Conservation (phyloP, 2,888 invertebrate genomes). For the Meandrusa payeni region DNA sequence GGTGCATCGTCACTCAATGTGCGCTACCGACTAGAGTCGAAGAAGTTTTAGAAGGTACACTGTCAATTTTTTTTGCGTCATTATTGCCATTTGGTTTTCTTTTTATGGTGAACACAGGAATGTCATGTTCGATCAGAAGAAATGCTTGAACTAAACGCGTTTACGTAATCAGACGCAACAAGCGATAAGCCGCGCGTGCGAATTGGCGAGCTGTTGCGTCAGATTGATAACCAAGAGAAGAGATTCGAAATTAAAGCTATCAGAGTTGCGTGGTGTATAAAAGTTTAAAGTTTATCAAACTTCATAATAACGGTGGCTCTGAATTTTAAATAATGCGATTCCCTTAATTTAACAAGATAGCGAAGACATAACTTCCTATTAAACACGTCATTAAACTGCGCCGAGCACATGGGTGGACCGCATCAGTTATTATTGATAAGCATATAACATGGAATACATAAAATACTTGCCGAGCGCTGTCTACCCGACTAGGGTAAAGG, state of each 20-base stretch:
- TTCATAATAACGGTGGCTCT: conserved; percentile 31
- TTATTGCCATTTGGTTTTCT: no score
- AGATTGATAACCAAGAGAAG: conserved; percentile 27
- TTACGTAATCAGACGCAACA: conserved; percentile 15
- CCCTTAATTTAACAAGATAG: conserved; percentile 21
- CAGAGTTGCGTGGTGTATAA: conserved; percentile 36
- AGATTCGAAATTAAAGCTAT: conserved; percentile 44
- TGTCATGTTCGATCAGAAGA: no score
- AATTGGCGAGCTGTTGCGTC: conserved; percentile 28
- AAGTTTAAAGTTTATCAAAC: conserved; percentile 55
- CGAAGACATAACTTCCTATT: conserved; percentile 19
- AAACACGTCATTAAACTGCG: conserved; percentile 13
- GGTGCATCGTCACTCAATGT: no score
- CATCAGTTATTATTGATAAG: no score
- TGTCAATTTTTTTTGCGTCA: no score
- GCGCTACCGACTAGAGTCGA: no score
- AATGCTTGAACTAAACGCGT: not conserved
- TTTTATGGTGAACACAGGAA: no score
- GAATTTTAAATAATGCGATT: conserved; percentile 26
- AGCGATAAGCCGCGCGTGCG: conserved; percentile 14
- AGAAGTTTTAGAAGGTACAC: no score
- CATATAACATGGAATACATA: no score
- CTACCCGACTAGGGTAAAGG: no score
- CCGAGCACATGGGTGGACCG: conserved; percentile 3
- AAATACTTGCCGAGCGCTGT: no score